Base-by-base conservation (phyloP, 2,888 invertebrate species). In the Trissoscelio sp. region DNA sequence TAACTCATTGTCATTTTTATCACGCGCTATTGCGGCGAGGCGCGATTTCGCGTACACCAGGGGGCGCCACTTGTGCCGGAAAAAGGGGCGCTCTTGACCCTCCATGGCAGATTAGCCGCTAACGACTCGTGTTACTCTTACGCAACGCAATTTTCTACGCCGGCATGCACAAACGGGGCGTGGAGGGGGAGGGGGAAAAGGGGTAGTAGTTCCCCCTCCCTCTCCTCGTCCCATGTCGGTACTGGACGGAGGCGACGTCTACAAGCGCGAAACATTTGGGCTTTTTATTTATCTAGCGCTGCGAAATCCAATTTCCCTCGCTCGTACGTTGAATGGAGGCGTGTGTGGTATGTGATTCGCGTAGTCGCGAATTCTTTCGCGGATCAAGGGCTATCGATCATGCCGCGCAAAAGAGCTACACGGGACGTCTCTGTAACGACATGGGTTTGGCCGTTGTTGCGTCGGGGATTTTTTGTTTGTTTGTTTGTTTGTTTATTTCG, bases 1-100 rank as follows among this genome's bases (percentile, higher is more conserved):
- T 91, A 91, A 89, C 90, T 89, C 89, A 90, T 91, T 91, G 91
- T 90, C 89, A 91, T 91, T 91, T 91, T 91, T 89, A 89, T 89
- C 91, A 89, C 90, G 90, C 87, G 88, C 31, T 18, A 46, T 55
- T 66, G 66, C 57, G n/a, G n/a, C n/a, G n/a, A n/a, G 58, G 60
- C 48, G 42, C 73, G 53, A 51, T 66, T 58, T 28, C 9, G 44
- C 6, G 37, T 31, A 42, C 14, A 20, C 48, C 58, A 24, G 77
- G 34, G 70, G 60, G 60, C 67, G 55, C 64, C 66, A 55, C 57
- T 53, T 46, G 67, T 31, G 24, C 75, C 80, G 79, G 77, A 79
- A 69, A 85, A 85, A 79, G 42, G 79, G 46, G 86, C 84, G 87
- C 87, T 88, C 88, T 88, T 87, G 85, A 88, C 51, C 70, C 70